Percentiles rank a stretch among this genome's conserved stretches.
Evolutionary conservation across 2,888 invertebrate species (phyloP).

Genomic region (Lymantria monacha): DNA sequence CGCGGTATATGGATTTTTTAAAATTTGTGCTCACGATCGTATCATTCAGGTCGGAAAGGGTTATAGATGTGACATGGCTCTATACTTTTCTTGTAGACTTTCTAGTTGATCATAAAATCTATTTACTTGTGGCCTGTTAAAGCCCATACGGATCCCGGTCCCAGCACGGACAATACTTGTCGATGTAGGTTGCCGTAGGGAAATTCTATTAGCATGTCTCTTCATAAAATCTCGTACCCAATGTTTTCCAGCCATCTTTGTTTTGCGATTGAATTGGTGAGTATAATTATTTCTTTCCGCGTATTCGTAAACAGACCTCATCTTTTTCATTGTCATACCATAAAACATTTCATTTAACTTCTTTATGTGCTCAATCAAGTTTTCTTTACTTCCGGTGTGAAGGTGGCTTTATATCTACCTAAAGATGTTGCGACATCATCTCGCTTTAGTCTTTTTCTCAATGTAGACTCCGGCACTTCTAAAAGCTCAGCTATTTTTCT

Average conservation of each 20-base stretch:
- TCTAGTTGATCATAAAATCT: not conserved
- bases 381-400: not conserved
- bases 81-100: not conserved
- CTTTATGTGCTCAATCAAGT: not conserved
- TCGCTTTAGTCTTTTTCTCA: not conserved
- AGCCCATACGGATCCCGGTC: too few relatives aligned
- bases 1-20: too few relatives aligned
- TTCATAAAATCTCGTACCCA: not conserved
- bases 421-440: not conserved
- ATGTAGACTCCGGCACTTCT: not conserved
- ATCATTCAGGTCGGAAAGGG: too few relatives aligned
- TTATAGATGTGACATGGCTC: constrained; percentile 13
- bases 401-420: not conserved
- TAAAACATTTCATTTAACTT: not conserved
- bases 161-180: not conserved
- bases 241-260: not conserved
- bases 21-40: too few relatives aligned
- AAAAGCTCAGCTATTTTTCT: not conserved
- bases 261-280: not conserved
- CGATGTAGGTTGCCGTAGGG: not conserved
- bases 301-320: not conserved
- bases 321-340: not conserved
- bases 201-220: not conserved
- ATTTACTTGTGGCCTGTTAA: not conserved
- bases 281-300: not conserved